A percentile compares a stretch with the other conserved stretches of the same genome.
phyloP scores from a whole-genome alignment of 2,113 vertebrate genomes.

The Hippocampus guttulatus region DNA sequence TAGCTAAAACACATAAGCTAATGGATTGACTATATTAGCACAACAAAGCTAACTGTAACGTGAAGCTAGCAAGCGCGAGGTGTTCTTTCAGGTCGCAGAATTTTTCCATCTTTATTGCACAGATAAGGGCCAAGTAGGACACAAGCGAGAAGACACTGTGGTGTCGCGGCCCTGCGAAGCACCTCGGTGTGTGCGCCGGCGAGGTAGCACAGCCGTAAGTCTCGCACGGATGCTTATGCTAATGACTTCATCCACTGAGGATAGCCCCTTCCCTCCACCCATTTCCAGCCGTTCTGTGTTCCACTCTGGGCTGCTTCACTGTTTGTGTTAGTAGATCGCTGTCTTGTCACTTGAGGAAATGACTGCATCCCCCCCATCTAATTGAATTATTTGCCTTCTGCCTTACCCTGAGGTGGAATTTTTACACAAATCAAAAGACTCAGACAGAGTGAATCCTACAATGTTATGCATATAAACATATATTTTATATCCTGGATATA shows the following conservation, averaged over 20 bases:
- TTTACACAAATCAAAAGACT: not conserved
- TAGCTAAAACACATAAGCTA: no score
- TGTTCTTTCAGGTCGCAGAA: no score
- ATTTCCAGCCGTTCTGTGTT: constrained; percentile 10
- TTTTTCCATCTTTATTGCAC: not conserved
- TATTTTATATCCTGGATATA: not conserved
- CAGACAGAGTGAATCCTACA: not conserved
- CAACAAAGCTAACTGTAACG: no score
- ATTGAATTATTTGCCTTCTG: constrained; percentile 15
- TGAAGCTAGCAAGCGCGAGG: no score
- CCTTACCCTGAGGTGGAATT: not conserved
- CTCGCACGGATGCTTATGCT: constrained; percentile 55
- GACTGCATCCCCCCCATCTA: constrained; percentile 15
- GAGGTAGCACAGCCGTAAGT: constrained; percentile 53
- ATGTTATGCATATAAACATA: not conserved
- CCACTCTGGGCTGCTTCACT: constrained; percentile 37
- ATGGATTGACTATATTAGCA: no score
- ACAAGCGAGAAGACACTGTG: constrained; percentile 10
- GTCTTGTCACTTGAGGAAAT: constrained; percentile 29
- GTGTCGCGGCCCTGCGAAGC: constrained; percentile 28
- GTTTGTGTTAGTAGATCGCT: constrained; percentile 42
- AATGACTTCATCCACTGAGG: constrained; percentile 54
- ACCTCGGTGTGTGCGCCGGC: constrained; percentile 55
- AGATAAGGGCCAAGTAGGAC: constrained; percentile 12
- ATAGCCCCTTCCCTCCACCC: constrained; percentile 14